Evolutionary conservation across 2,113 vertebrate species (phyloP).

Genomic region (Gopherus flavomarginatus): DNA sequence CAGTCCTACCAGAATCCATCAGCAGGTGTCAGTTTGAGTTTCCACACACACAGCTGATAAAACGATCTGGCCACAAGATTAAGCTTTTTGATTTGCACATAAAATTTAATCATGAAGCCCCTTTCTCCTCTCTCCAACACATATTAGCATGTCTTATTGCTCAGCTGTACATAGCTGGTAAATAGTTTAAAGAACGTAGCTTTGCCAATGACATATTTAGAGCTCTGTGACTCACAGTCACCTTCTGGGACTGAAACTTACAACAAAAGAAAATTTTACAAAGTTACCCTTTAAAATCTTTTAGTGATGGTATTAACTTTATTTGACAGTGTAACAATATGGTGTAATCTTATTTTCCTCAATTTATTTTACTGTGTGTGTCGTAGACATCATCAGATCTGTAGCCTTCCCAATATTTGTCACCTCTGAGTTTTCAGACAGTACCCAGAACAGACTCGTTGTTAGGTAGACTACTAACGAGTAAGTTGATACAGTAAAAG

Average conservation of each 20-base stretch:
- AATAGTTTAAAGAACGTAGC: neutral
- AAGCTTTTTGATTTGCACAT: slow-evolving; percentile 51
- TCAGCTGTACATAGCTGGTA: neutral
- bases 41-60: slow-evolving; percentile 20
- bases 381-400: neutral
- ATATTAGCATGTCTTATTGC: neutral
- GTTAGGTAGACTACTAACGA: neutral
- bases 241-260: neutral
- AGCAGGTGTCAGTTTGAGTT: slow-evolving; percentile 42
- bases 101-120: slow-evolving; percentile 36
- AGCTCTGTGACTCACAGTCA: neutral
- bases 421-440: neutral
- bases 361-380: neutral
- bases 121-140: neutral
- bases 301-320: neutral
- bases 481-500: neutral
- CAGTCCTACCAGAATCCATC: neutral
- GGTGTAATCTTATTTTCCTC: neutral
- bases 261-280: slow-evolving; percentile 12
- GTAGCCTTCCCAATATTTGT: neutral
- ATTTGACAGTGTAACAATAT: neutral
- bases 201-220: neutral
- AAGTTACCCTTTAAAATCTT: neutral
- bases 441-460: neutral
- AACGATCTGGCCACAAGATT: slow-evolving; percentile 48